Base-by-base conservation (phyloP, 2,113 vertebrate genomes). In the Aramus guarauna region DNA sequence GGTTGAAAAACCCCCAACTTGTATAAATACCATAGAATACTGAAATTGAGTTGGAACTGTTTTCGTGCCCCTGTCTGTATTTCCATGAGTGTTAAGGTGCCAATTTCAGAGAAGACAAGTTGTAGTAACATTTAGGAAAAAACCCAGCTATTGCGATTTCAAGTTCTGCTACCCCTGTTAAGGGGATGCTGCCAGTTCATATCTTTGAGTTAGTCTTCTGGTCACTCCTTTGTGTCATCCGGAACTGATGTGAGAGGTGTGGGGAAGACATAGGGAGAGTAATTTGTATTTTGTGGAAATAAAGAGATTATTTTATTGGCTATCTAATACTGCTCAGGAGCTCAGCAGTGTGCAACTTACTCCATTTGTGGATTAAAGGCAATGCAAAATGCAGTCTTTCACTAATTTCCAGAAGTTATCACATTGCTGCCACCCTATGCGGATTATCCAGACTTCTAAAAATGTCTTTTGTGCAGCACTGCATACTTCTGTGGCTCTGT, bases 381-480 rank as follows among this genome's bases (percentile, higher is more conserved):
- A 87, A 72, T 80, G 67, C 47, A 74, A 96, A 92, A 90, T 71
- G 26, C 75, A 87, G 17, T 83, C 62, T 92, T 95, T 93, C 60
- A 64, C 50, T 75, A 43, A 43, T 75, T 94, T 77, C 41, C 43
- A 69, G 41, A 84, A 85, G 76, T 85, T 91, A 66, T 52, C 29
- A 12, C 67, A 45, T 92, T 92, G 34, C 79, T 96, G 58, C 52
- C 22, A 75, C 39, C 19, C 53, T 64, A 36, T 30, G n/a, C 34
- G n/a, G 74, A 59, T 85, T 0, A 0, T 58, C 76, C 60, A 92
- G 77, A 55, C 73, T 91, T 86, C 20, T 59, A 47, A 92, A 91
- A 86, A 64, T 60, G 39, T 68, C 45, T 81, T 94, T 66, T 50
- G 67, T 86, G 72, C 74, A 80, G 59, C 4, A 3, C n/a, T 83